Evolutionary conservation across 35 echinoderm and acorn worm genomes (phyloP).

Genomic region (Heliocidaris erythrogramma): DNA sequence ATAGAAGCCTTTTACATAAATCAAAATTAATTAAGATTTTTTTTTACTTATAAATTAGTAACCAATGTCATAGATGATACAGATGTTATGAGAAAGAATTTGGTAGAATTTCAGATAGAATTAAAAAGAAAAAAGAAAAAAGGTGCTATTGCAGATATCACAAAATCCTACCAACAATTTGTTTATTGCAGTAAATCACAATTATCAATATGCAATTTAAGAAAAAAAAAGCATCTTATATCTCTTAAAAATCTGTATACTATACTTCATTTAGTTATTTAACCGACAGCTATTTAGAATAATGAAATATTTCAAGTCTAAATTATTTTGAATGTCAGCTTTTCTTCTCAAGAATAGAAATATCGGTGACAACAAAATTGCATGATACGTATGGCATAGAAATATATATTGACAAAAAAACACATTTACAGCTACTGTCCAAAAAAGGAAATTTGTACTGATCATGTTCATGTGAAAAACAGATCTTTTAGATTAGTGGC

Average conservation of each 20-base stretch:
- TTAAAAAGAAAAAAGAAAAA: not conserved
- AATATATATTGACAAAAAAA: no score
- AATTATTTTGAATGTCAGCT: no score
- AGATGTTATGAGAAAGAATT: not conserved
- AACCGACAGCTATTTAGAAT: not conserved
- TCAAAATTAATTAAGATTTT: not conserved
- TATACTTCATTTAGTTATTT: not conserved
- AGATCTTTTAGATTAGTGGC: no score
- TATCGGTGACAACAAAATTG: no score
- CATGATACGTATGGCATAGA: no score
- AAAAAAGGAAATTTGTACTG: no score
- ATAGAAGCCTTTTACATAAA: slow-evolving; percentile 18
- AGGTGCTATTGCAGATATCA: not conserved
- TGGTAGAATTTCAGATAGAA: not conserved
- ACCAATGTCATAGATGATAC: not conserved
- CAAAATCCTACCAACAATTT: not conserved
- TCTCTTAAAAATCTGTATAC: not conserved
- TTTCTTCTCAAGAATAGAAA: no score
- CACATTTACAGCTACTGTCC: no score
- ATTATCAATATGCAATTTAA: not conserved
- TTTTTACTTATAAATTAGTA: not conserved
- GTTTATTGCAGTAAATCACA: not conserved
- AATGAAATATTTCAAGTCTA: no score
- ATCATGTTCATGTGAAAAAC: no score
- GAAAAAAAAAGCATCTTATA: not conserved